phyloP scores from a whole-genome alignment of 2,888 invertebrate species.

The Panopea generosa region DNA sequence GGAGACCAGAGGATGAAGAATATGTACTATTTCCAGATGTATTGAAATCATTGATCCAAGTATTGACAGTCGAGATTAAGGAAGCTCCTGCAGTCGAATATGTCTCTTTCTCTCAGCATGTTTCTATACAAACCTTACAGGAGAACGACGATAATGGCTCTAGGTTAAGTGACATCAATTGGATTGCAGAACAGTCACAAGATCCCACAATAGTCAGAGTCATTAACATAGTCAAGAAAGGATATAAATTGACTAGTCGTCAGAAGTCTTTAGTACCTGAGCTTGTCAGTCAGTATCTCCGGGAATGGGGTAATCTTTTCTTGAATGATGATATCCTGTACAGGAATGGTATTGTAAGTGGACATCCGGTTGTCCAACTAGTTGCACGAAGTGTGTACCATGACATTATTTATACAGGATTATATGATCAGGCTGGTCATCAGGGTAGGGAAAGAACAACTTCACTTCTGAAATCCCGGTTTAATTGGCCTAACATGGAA shows the following conservation, averaged over 20 bases:
- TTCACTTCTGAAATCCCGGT: conserved; percentile 10
- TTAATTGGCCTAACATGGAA: conserved; percentile 26
- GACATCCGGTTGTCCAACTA: neutral
- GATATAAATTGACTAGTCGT: neutral
- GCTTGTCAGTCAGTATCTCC: neutral
- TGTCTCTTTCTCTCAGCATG: too few relatives aligned
- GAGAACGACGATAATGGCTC: too few relatives aligned
- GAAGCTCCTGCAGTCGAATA: too few relatives aligned
- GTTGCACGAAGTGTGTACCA: too few relatives aligned
- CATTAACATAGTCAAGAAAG: neutral
- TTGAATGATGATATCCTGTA: neutral
- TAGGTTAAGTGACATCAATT: neutral
- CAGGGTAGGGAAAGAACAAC: conserved; percentile 36
- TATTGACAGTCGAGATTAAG: too few relatives aligned
- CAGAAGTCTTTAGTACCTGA: neutral
- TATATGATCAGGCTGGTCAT: conserved; percentile 10
- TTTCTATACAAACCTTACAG: too few relatives aligned
- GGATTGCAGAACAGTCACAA: neutral
- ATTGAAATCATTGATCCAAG: too few relatives aligned
- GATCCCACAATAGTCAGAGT: neutral
- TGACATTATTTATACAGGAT: too few relatives aligned
- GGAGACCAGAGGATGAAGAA: too few relatives aligned
- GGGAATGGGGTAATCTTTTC: neutral
- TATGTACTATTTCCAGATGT: too few relatives aligned
- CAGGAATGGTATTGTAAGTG: neutral